Base-by-base conservation (phyloP, 2,888 invertebrate genomes). In the Trilocha varians region DNA sequence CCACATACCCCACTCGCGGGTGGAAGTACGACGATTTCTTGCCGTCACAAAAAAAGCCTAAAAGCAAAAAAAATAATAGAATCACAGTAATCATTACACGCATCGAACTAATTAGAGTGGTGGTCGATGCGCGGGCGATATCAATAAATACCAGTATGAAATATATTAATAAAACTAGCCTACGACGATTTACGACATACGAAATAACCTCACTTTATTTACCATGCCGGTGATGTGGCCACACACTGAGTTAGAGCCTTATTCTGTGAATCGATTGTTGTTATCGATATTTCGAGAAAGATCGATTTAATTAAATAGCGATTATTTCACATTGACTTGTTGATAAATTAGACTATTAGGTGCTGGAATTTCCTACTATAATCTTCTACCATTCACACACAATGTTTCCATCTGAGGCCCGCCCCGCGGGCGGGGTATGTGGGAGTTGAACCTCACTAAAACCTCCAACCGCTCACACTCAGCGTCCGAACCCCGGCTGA, bases 101-200 rank as follows among this genome's bases (percentile, higher is more conserved):
- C 25, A 11, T 5, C 25, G 25, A 25, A 25, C 25, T 25, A 25
- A 25, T 25, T 25, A 11, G 25, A 25, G 25, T 11, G 8, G 25
- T 25, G 25, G n/a, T n/a, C n/a, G n/a, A n/a, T 14, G 34, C 17
- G 39, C 34, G 39, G 39, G 39, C 39, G 39, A 38, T 13, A 13
- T 16, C 17, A 17, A 17, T 39, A 39, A 39, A 39, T 34, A 34
- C 17, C 15, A 14, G 32, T 34, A 39, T 34, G 32, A 17, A 36
- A 25, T 9, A 38, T 38, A 32, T 15, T 18, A 39, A 39, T 39
- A 39, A 39, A 39, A 39, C 17, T n/a, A 25, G 25, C 25, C 39
- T 34, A 9, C 14, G 9, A 13, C 34, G 38, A 11, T n/a, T 32
- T 36, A 36, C 36, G 17, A 16, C 32, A 38, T 34, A 34, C 11